Evolutionary conservation across 2,113 vertebrate species (phyloP).

Genomic region (Baryphthengus martii): DNA sequence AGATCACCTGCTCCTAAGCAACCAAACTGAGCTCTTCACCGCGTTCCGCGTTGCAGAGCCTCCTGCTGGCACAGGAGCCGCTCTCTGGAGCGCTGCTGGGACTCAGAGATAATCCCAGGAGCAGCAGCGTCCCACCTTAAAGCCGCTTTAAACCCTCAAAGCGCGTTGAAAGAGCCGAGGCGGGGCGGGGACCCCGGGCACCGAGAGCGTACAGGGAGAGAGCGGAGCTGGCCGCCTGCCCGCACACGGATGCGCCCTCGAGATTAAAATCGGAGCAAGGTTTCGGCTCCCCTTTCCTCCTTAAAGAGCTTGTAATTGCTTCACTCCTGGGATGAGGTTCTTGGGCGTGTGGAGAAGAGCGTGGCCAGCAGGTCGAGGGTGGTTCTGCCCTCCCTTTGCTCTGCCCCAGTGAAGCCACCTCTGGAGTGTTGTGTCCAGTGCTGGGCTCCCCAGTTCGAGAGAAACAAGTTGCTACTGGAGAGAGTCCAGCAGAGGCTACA

Average conservation of each 20-base stretch:
- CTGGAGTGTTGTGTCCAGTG: not conserved
- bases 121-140: not conserved
- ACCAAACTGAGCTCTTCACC: not conserved
- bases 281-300: not conserved
- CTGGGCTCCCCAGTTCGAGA: not conserved
- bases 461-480: not conserved
- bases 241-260: not conserved
- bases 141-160: not conserved
- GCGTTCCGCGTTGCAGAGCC: not conserved
- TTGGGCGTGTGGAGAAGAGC: too few species aligned
- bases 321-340: not conserved
- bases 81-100: not conserved
- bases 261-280: not conserved
- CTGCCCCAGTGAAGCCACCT: not conserved
- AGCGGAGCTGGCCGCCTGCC: not conserved
- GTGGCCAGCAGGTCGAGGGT: not conserved
- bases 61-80: not conserved
- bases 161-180: rapidly evolving
- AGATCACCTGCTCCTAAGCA: not conserved
- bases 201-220: rapidly evolving
- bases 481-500: too few species aligned
- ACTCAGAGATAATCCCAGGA: not conserved
- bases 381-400: not conserved
- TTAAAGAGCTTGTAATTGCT: not conserved
- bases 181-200: not conserved